Base-by-base conservation (phyloP, 1,140 invertebrate genomes). In the Prorops nasuta region DNA sequence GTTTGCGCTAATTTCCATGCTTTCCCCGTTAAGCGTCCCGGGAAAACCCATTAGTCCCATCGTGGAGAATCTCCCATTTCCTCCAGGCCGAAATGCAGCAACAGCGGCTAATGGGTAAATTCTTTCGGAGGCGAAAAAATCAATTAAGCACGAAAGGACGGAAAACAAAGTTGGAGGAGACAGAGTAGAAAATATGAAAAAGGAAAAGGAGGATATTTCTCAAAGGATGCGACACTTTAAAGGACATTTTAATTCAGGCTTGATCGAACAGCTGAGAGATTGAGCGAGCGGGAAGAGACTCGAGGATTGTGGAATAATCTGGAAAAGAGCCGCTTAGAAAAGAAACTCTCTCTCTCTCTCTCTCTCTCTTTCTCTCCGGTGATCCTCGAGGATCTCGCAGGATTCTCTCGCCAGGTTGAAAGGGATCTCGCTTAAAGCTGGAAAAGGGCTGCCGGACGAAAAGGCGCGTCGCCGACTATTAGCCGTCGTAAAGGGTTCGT, bases 401-500 rank as follows among this genome's bases (percentile, higher is more conserved):
- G 24, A 28, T 28, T 28, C 24, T 28, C 24, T 28, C 24, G 24
- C 24, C 24, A 28, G 7, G 34, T 35, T 35, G 59, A 62, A 62
- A 59, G 54, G 61, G 51, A 46, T 56, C 36, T 36, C 35, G 56
- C 51, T 58, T 49, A 46, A 46, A 31, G 49, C 66, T 67, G 70
- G 65, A 57, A 48, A 52, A 49, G 37, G 46, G 10, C 17, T 39
- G 24, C 17, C 21, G 49, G 54, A 59, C 61, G 64, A 64, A 69
- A 65, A 68, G 69, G 56, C 59, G 28, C 20, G 7, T 24, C 24
- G 24, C 4, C 24, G 24, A 10, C 24, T 28, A 4, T n/a, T n/a
- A n/a, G n/a, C n/a, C n/a, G n/a, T n/a, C 37, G 28, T 36, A 66
- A 71, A 65, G 70, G 69, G 65, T 70, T 70, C 49, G n/a, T n/a